Evolutionary conservation across 1,140 invertebrate genomes (phyloP), one percentile per base, ranked within the genome.

Genomic region (Drosophila pachea): DNA sequence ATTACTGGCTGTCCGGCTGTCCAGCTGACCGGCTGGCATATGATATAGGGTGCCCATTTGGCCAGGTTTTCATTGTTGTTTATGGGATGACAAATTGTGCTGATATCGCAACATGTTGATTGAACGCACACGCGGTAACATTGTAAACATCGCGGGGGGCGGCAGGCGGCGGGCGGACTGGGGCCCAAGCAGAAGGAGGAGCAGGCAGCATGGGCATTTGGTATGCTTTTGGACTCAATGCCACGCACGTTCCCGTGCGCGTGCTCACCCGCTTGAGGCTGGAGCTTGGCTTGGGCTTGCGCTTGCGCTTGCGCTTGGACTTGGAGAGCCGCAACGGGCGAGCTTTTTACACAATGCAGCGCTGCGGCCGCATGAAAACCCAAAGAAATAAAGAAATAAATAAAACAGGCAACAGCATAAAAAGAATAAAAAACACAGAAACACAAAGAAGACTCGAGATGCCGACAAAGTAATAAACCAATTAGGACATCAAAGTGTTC

Each of bases 401-500:
- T 84, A 84, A 84, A 86, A 66, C 81, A 68, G 76, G 76, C 79
- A 84, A 86, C 73, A 83, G 73, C 81, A 84, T 78, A 73, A 76
- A 76, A 70, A 82, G 60, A 72, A 68, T 56, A 32, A 33, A 14
- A 63, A 45, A 54, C 35, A 60, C 31, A 65, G 45, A 49, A 69
- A 63, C 47, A 58, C 56, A 73, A 83, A 83, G 78, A 78, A 83
- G 78, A 83, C 78, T 73, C 63, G 75, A 84, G 81, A 84, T 86
- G 81, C 81, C 81, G 81, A 84, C 81, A 84, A 84, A 84, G 81
- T 84, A 84, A 84, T 84, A 84, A 84, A 84, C 81, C 81, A 84
- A 84, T 84, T 84, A 84, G 81, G 81, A 84, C 81, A 84, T 84
- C 81, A 84, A 84, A 84, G 81, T 84, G 81, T 84, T 84, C 81